Conservation (phyloP, 2,888 invertebrate genomes). For the Stegana nigrithorax region DNA sequence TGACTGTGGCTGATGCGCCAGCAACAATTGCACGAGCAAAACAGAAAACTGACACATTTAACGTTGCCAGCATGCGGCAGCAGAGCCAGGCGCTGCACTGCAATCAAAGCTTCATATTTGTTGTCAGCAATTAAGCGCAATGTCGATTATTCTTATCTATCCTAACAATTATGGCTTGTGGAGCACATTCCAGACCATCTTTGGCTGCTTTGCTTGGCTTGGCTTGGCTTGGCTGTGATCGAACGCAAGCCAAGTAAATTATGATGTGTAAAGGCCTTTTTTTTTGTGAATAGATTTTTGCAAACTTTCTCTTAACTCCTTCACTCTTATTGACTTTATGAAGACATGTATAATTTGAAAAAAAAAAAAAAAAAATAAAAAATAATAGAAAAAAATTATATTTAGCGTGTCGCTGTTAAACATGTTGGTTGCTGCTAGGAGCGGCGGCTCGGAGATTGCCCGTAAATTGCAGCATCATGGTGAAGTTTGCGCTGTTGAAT, state of each 20-base stretch:
- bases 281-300: too few species aligned
- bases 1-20: not conserved
- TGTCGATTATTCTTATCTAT: not conserved
- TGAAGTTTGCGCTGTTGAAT: not conserved
- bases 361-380: constrained; percentile 2
- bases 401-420: not conserved
- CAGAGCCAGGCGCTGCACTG: not conserved
- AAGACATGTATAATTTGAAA: too few species aligned
- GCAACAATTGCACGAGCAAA: not conserved
- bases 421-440: not conserved
- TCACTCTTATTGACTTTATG: too few species aligned
- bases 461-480: not conserved
- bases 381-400: too few species aligned
- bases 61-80: not conserved
- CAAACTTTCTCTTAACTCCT: constrained; percentile 42
- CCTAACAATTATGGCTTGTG: constrained; percentile 1
- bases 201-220: too few species aligned
- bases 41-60: not conserved
- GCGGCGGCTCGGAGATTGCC: not conserved
- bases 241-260: too few species aligned
- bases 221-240: too few species aligned
- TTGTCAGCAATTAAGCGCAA: not conserved
- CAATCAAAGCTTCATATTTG: not conserved
- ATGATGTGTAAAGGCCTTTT: too few species aligned
- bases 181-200: too few species aligned